phyloP scores from a whole-genome alignment of 2,113 vertebrate genomes.

The Microtus pennsylvanicus region DNA sequence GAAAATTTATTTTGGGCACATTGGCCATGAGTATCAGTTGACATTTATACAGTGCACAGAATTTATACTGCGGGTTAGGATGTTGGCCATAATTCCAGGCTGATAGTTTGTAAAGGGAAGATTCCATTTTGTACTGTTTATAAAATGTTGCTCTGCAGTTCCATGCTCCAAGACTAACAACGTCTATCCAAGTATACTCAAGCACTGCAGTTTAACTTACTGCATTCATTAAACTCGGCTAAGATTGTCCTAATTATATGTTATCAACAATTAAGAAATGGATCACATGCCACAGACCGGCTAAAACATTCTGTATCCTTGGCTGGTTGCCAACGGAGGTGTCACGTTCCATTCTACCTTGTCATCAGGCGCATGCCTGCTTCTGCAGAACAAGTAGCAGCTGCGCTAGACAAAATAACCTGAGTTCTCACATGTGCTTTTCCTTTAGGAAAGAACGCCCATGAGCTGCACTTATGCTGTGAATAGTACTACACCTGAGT shows the following conservation, averaged over 20 bases:
- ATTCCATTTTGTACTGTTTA: constrained; percentile 81
- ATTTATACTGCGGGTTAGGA: constrained; percentile 85
- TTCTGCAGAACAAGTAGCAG: constrained; percentile 86
- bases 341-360: constrained; percentile 86
- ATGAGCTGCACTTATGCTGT: constrained; percentile 79
- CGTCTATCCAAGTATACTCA: constrained; percentile 82
- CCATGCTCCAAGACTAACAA: constrained; percentile 81
- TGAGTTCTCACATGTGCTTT: constrained; percentile 83
- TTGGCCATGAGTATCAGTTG: constrained; percentile 83
- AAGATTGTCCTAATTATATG: constrained; percentile 85
- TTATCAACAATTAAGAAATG: constrained; percentile 88
- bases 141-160: constrained; percentile 76
- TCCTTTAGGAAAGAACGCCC: constrained; percentile 84
- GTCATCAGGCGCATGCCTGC: constrained; percentile 85
- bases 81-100: constrained; percentile 74
- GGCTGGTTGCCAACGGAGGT: constrained; percentile 85
- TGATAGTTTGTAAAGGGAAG: constrained; percentile 77
- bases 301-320: constrained; percentile 83
- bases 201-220: constrained; percentile 78
- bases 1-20: constrained; percentile 82
- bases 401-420: constrained; percentile 85
- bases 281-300: constrained; percentile 76
- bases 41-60: constrained; percentile 84
- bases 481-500: constrained; percentile 73
- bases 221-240: constrained; percentile 82